Conservation (phyloP, 2,888 invertebrate genomes). For the Stratiomys singularior region DNA sequence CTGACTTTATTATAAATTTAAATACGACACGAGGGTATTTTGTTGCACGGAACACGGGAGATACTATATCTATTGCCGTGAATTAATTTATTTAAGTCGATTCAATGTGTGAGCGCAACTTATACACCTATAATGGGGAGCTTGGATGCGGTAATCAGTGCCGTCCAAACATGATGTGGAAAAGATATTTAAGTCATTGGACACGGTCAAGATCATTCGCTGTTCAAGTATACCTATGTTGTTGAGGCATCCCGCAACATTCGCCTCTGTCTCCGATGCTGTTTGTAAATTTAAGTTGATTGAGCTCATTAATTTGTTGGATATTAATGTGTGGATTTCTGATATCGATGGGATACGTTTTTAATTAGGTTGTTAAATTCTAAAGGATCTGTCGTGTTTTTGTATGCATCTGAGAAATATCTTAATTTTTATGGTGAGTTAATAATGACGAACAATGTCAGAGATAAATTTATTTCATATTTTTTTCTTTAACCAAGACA, state of each 20-base stretch:
- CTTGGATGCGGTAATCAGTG: conserved; percentile 40
- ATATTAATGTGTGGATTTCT: conserved; percentile 45
- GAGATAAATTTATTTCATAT: not conserved
- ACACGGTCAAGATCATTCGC: conserved; percentile 36
- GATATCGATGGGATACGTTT: conserved; percentile 36
- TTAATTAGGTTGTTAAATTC: conserved; percentile 47
- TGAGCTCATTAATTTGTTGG: conserved; percentile 52
- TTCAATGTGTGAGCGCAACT: conserved; percentile 44
- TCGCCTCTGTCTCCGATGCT: conserved; percentile 21
- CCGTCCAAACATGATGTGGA: conserved; percentile 43
- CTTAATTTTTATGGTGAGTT: conserved; percentile 8
- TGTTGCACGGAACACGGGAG: conserved; percentile 38
- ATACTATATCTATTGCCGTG: conserved; percentile 36
- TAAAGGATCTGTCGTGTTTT: conserved; percentile 22
- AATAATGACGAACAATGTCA: not conserved
- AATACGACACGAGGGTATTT: conserved; percentile 49
- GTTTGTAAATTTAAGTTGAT: conserved; percentile 47
- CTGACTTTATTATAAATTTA: conserved; percentile 52
- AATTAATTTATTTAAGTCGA: conserved; percentile 43
- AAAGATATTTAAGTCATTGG: conserved; percentile 41
- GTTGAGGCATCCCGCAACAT: conserved; percentile 14
- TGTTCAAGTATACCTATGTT: not conserved
- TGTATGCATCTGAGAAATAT: not conserved
- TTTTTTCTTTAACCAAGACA: not conserved
- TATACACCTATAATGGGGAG: conserved; percentile 39